Evolutionary conservation across 2,888 invertebrate species (phyloP).

Genomic region (Allygus modestus): DNA sequence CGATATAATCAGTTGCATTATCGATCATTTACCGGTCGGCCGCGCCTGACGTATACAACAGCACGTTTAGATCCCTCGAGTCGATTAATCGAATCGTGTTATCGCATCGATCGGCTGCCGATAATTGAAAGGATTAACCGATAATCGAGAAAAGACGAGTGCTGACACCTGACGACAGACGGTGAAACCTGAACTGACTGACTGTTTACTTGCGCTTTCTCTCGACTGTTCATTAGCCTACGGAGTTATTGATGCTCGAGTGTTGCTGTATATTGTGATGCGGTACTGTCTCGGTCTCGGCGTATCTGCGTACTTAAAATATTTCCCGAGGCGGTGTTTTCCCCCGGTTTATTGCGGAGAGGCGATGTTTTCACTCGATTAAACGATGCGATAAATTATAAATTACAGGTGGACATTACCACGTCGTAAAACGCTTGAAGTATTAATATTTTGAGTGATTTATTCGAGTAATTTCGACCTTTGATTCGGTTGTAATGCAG

Average conservation of each 20-base stretch:
- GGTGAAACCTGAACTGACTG: slow-evolving; percentile 46
- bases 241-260: slow-evolving; percentile 23
- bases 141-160: neutral
- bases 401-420: neutral
- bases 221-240: slow-evolving; percentile 44
- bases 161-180: slow-evolving; percentile 42
- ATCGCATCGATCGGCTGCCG: slow-evolving; percentile 32
- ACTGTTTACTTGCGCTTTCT: slow-evolving; percentile 48
- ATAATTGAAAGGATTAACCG: slow-evolving; percentile 45
- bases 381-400: slow-evolving; percentile 2
- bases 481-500: too few species aligned
- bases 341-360: neutral
- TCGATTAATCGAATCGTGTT: slow-evolving; percentile 30
- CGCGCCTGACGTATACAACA: slow-evolving; percentile 24
- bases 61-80: slow-evolving; percentile 18
- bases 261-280: slow-evolving; percentile 12
- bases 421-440: too few species aligned
- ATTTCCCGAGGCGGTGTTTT: neutral
- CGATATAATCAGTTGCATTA: neutral
- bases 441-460: too few species aligned
- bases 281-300: neutral
- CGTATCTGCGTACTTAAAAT: neutral
- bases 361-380: too few species aligned
- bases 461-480: too few species aligned
- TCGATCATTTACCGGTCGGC: slow-evolving; percentile 45